Conservation (phyloP, 2,888 invertebrate species). For the Noctua janthina region DNA sequence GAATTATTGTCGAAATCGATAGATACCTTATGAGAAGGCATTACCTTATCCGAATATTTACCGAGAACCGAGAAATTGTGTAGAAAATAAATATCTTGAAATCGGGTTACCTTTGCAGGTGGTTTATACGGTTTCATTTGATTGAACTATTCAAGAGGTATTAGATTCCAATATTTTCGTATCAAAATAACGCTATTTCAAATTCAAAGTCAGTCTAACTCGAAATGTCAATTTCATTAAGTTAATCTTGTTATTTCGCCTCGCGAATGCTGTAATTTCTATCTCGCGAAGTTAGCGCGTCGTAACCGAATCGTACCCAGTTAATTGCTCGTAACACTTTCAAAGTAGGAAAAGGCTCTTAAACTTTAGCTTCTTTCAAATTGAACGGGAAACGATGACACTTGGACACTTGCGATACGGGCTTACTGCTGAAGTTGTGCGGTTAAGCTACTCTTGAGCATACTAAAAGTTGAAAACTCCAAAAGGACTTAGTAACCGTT, state of each 20-base stretch:
- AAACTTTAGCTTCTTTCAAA: conserved; percentile 30
- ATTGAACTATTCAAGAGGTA: conserved; percentile 23
- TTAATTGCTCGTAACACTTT: conserved; percentile 40
- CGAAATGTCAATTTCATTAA: conserved; percentile 16
- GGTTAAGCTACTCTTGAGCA: neutral
- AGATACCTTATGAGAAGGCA: neutral
- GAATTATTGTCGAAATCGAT: conserved; percentile 45
- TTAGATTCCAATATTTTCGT: neutral
- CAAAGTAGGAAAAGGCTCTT: conserved; percentile 26
- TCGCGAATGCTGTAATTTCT: conserved; percentile 31
- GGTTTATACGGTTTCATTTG: conserved; percentile 15
- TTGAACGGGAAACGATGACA: conserved; percentile 13
- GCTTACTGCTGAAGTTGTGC: conserved; percentile 1
- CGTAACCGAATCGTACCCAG: conserved; percentile 22
- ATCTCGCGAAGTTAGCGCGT: conserved; percentile 41
- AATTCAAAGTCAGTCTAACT: conserved; percentile 6
- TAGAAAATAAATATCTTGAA: conserved; percentile 8
- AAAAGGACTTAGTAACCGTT: conserved; percentile 1
- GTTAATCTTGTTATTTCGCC: conserved; percentile 29
- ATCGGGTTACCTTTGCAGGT: neutral
- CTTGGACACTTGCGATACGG: conserved; percentile 14
- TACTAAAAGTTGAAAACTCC: neutral
- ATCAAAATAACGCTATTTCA: neutral
- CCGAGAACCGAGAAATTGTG: neutral
- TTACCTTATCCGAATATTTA: neutral